Evolutionary conservation across 1,140 invertebrate genomes (phyloP).

Genomic region (Muscidifurax raptorellus): DNA sequence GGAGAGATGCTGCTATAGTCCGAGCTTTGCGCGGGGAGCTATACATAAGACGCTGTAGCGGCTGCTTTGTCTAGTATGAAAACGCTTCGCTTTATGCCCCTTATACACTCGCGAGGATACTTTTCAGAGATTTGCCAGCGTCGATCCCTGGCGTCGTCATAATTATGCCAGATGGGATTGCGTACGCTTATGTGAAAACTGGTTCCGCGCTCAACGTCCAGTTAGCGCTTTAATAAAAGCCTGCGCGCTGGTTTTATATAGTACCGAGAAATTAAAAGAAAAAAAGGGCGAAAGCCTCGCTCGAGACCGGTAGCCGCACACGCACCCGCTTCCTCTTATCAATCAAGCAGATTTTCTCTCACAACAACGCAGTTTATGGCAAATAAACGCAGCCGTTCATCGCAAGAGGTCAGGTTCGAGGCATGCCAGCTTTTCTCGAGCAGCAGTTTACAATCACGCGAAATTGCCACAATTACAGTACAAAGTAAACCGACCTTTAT

Average conservation of each 20-base stretch:
- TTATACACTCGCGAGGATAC: neutral
- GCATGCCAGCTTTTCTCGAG: neutral
- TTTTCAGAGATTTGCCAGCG: neutral
- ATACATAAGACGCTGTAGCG: neutral
- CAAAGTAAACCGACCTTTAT: neutral
- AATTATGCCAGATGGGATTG: too few relatives aligned
- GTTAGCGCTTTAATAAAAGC: neutral
- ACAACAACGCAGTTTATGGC: too few relatives aligned
- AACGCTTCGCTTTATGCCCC: neutral
- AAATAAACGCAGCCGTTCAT: too few relatives aligned
- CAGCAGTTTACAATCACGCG: slow-evolving; percentile 1
- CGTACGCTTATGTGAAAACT: neutral
- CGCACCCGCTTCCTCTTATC: too few relatives aligned
- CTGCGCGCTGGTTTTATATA: too few relatives aligned
- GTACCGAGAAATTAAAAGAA: too few relatives aligned
- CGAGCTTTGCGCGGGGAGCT: too few relatives aligned
- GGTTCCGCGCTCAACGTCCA: neutral
- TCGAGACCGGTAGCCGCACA: too few relatives aligned
- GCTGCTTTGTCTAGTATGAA: slow-evolving; percentile 12
- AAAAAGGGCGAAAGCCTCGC: too few relatives aligned
- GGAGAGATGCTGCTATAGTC: neutral
- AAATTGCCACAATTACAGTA: slow-evolving; percentile 7
- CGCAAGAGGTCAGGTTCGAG: neutral
- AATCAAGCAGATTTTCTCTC: too few relatives aligned
- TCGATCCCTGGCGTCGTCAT: neutral